Evolutionary conservation across 1,140 invertebrate species (phyloP).

Genomic region (Trachelipus rathkii): DNA sequence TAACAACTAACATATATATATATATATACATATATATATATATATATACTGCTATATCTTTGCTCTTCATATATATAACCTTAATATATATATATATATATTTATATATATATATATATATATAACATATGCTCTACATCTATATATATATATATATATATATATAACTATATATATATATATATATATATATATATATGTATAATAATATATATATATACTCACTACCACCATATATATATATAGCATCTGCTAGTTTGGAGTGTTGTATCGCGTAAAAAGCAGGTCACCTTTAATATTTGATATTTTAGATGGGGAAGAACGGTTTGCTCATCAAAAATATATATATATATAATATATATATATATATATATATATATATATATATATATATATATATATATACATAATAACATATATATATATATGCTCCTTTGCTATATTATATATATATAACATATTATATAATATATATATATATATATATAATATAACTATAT

Average conservation of each 20-base stretch:
- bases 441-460: no score
- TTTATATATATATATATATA: slow-evolving; percentile 30
- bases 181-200: slow-evolving; percentile 18
- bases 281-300: slow-evolving; percentile 9
- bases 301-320: background rate
- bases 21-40: no score
- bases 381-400: slow-evolving; percentile 1
- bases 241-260: background rate
- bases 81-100: slow-evolving; percentile 28
- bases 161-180: slow-evolving; percentile 18
- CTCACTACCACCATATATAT: background rate
- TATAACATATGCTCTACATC: slow-evolving; percentile 28
- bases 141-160: slow-evolving; percentile 31
- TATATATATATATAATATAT: slow-evolving; percentile 3
- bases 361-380: slow-evolving; percentile 6
- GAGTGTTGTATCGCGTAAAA: background rate
- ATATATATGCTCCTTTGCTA: background rate
- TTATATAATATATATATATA: no score
- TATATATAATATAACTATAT: no score
- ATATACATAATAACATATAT: background rate
- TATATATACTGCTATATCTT: no score
- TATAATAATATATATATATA: slow-evolving; percentile 17
- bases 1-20: no score
- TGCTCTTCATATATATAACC: no score
- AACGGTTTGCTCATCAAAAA: background rate